These are phyloP conservation scores for Drosophila busckii DNA, from an alignment of 1,140 invertebrate species.

Conservation along the genomic window DNA sequence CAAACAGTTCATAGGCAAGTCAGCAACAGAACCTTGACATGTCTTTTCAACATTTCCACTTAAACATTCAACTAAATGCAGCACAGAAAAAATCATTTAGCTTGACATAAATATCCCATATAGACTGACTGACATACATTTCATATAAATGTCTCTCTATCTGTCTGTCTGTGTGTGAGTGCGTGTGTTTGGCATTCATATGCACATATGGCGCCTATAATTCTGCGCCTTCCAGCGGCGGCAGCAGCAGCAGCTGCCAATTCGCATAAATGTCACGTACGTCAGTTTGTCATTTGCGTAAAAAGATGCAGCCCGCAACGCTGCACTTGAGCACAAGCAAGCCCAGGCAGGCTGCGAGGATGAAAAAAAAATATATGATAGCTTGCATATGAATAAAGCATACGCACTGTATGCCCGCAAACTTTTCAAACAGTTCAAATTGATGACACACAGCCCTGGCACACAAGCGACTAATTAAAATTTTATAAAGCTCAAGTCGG, in stretches of 20 bases:
- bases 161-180: background rate
- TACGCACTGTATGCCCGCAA: slow-evolving; percentile 64
- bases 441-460: slow-evolving; percentile 59
- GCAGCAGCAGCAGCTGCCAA: slow-evolving; percentile 57
- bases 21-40: slow-evolving; percentile 59
- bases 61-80: slow-evolving; percentile 63
- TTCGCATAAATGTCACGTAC: slow-evolving; percentile 77
- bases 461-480: slow-evolving; percentile 70
- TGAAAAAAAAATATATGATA: slow-evolving; percentile 13
- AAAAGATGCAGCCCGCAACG: slow-evolving; percentile 51
- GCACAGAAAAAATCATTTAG: slow-evolving; percentile 72
- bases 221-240: slow-evolving; percentile 2
- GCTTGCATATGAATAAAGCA: slow-evolving; percentile 61
- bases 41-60: slow-evolving; percentile 40
- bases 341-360: no score
- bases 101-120: slow-evolving; percentile 47
- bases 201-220: no score
- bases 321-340: slow-evolving; percentile 43
- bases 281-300: slow-evolving; percentile 76
- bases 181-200: no score
- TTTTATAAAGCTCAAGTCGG: slow-evolving; percentile 53
- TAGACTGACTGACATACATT: slow-evolving; percentile 6
- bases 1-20: slow-evolving; percentile 47
- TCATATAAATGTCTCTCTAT: slow-evolving; percentile 16
- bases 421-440: slow-evolving; percentile 70